Evolutionary conservation across 2,888 invertebrate species (phyloP).

Genomic region (Dryococelus australis): DNA sequence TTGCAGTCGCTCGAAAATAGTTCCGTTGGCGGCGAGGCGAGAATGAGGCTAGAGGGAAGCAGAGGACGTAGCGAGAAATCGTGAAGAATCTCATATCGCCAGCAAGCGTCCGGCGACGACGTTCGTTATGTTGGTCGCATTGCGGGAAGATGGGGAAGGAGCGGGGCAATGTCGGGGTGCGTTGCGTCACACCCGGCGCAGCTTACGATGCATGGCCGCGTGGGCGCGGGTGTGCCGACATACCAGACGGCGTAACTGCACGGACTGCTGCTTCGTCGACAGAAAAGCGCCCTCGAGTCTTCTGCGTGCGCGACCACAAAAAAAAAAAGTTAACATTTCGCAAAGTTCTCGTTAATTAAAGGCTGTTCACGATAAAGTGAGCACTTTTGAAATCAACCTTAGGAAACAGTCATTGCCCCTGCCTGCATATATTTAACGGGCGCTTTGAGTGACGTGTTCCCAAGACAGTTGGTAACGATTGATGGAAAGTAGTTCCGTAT

Average conservation of each 20-base stretch:
- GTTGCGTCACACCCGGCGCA: not conserved
- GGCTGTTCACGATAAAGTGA: too few species aligned
- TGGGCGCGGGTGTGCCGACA: not conserved
- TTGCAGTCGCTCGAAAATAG: not conserved
- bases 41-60: not conserved
- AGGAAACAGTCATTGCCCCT: too few species aligned
- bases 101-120: not conserved
- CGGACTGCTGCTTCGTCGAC: conserved; percentile 16
- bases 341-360: too few species aligned
- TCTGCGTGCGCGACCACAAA: too few species aligned
- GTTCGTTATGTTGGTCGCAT: not conserved
- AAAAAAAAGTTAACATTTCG: too few species aligned
- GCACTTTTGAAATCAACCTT: too few species aligned
- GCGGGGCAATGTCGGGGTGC: not conserved
- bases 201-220: not conserved
- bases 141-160: too few species aligned
- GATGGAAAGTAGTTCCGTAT: too few species aligned
- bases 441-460: too few species aligned
- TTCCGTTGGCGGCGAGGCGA: not conserved
- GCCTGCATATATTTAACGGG: too few species aligned
- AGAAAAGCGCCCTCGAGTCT: not conserved
- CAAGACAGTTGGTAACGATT: too few species aligned
- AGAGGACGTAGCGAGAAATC: not conserved
- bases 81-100: not conserved
- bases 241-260: too few species aligned